These are phyloP conservation scores for Halictus ligatus DNA, from an alignment of 2,888 invertebrate genomes.

Conservation along the genomic window DNA sequence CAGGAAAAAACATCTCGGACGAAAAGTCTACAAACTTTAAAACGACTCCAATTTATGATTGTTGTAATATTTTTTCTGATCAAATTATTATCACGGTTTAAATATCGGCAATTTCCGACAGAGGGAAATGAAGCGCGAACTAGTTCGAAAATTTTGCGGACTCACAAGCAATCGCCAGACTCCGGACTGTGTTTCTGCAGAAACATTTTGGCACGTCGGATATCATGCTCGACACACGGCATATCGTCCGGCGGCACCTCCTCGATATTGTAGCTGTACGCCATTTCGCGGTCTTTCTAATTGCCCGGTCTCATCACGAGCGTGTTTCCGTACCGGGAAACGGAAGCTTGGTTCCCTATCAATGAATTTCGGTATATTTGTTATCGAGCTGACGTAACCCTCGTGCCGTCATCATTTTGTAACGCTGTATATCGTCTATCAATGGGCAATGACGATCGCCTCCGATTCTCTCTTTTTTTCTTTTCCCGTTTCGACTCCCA, in stretches of 20 bases:
- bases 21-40: too few relatives aligned
- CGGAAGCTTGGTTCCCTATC: constrained; percentile 3
- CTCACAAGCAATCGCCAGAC: constrained; percentile 88
- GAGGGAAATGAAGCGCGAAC: background rate
- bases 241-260: constrained; percentile 72
- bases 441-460: constrained; percentile 26
- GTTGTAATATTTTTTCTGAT: too few relatives aligned
- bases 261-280: constrained; percentile 72
- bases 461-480: constrained; percentile 9
- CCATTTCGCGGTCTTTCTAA: constrained; percentile 68
- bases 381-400: constrained; percentile 28
- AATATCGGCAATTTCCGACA: background rate
- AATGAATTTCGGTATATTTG: background rate
- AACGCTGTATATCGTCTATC: constrained; percentile 19
- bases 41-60: too few relatives aligned
- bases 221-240: constrained; percentile 85
- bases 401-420: constrained; percentile 50
- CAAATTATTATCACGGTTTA: too few relatives aligned
- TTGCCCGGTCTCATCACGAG: constrained; percentile 15
- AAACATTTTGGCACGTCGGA: constrained; percentile 87
- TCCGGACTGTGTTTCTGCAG: constrained; percentile 87
- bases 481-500: background rate
- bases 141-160: constrained; percentile 44
- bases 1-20: too few relatives aligned
- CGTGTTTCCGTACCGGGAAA: background rate